Evolutionary conservation across 1,140 invertebrate species (phyloP).

Genomic region (Ceratosolen solmsi): DNA sequence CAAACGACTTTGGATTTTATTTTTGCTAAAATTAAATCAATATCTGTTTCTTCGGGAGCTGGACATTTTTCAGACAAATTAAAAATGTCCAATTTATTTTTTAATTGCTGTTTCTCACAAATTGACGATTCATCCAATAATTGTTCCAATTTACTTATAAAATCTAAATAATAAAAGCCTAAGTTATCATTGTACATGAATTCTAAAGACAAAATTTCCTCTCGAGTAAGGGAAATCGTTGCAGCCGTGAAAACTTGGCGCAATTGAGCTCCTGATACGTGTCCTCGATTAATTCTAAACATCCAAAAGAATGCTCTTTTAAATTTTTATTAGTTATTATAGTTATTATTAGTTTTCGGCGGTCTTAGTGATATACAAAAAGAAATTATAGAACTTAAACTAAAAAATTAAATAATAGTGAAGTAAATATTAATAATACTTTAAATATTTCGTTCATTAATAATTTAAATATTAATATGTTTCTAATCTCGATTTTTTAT

Average conservation of each 20-base stretch:
- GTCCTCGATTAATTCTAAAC: conserved; percentile 78
- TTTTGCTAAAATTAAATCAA: conserved; percentile 80
- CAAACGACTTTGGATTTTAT: conserved; percentile 81
- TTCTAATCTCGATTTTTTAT: too few relatives aligned
- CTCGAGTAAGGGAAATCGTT: conserved; percentile 76
- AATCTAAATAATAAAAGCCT: conserved; percentile 80
- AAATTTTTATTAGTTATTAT: too few relatives aligned
- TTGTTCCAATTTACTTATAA: conserved; percentile 77
- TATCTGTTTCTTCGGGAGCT: conserved; percentile 74
- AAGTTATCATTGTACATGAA: conserved; percentile 79
- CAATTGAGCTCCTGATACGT: conserved; percentile 79
- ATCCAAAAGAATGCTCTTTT: neutral
- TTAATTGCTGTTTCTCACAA: conserved; percentile 63
- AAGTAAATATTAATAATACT: too few relatives aligned
- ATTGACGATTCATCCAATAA: conserved; percentile 61
- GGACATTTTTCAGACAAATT: conserved; percentile 53
- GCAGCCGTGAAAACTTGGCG: conserved; percentile 78
- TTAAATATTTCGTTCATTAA: too few relatives aligned
- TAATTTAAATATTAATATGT: too few relatives aligned
- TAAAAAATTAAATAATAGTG: too few relatives aligned
- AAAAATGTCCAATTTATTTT: conserved; percentile 29
- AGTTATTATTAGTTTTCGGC: neutral
- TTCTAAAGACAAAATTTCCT: conserved; percentile 80
- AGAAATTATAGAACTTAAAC: too few relatives aligned
- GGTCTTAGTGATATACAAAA: neutral